Percentiles rank a stretch among this genome's conserved stretches.
Evolutionary conservation across 2,888 invertebrate species (phyloP).

Genomic region (Eretmocerus hayati): DNA sequence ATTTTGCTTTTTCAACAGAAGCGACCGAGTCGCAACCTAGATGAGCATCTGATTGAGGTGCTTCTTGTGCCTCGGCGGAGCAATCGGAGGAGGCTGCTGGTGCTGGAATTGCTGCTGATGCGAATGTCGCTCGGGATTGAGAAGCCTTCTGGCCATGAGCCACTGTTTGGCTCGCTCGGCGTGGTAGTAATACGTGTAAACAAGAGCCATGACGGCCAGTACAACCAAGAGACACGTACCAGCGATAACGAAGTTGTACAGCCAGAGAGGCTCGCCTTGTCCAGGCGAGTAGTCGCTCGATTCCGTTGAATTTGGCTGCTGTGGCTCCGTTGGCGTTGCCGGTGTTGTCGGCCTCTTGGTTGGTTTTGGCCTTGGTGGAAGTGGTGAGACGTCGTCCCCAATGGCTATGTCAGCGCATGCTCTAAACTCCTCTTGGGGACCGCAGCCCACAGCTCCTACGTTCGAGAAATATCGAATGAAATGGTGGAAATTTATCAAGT

Average conservation of each 20-base stretch:
- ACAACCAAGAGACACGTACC: conserved; percentile 61
- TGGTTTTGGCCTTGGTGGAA: conserved; percentile 45
- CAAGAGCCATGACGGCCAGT: conserved; percentile 57
- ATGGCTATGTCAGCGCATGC: conserved; percentile 78
- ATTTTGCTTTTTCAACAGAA: too few species aligned
- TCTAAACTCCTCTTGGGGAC: conserved; percentile 82
- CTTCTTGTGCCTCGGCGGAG: conserved; percentile 42
- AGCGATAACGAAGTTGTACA: conserved; percentile 51
- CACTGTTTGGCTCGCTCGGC: conserved; percentile 62
- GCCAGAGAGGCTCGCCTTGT: conserved; percentile 32
- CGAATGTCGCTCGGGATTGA: conserved; percentile 26
- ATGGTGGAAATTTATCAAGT: too few species aligned
- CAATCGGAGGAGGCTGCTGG: conserved; percentile 33
- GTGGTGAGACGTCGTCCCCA: conserved; percentile 50
- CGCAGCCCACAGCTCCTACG: conserved; percentile 78
- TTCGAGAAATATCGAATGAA: too few species aligned
- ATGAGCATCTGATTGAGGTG: conserved; percentile 22
- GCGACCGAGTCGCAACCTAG: too few species aligned
- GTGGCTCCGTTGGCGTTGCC: conserved; percentile 46
- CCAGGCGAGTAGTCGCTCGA: conserved; percentile 51
- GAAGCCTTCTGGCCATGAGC: conserved; percentile 45
- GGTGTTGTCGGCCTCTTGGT: conserved; percentile 48
- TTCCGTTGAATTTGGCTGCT: conserved; percentile 46
- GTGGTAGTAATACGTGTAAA: conserved; percentile 72
- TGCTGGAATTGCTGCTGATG: neutral